These are phyloP conservation scores for Callimorpha dominula DNA, from an alignment of 2,888 invertebrate genomes.

Conservation along the genomic window DNA sequence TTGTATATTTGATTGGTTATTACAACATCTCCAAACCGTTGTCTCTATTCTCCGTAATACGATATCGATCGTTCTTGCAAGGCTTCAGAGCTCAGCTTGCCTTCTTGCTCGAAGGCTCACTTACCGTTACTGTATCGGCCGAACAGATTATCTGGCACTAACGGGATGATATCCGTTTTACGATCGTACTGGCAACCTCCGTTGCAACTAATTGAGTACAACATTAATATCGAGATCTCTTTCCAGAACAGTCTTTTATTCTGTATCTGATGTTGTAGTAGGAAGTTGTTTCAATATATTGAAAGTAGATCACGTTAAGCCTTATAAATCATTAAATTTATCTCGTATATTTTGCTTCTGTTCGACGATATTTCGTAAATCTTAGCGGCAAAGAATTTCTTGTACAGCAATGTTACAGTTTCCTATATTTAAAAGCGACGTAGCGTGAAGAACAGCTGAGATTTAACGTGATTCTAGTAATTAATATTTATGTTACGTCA, in stretches of 20 bases:
- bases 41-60: conserved; percentile 68
- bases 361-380: conserved; percentile 43
- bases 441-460: conserved; percentile 56
- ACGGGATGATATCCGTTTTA: conserved; percentile 73
- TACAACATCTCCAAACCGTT: conserved; percentile 45
- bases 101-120: conserved; percentile 62
- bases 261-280: conserved; percentile 18
- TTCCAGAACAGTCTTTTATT: conserved; percentile 20
- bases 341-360: conserved; percentile 40
- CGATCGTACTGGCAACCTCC: conserved; percentile 51
- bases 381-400: conserved; percentile 43
- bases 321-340: conserved; percentile 32
- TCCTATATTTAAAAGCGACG: conserved; percentile 51
- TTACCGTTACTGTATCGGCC: conserved; percentile 72
- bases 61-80: conserved; percentile 79
- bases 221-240: conserved; percentile 31
- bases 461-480: conserved; percentile 55
- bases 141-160: conserved; percentile 73
- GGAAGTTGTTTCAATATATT: conserved; percentile 29
- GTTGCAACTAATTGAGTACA: conserved; percentile 50
- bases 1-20: conserved; percentile 37
- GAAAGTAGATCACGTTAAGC: conserved; percentile 41
- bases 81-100: conserved; percentile 71
- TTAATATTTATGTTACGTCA: conserved; percentile 50
- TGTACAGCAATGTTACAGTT: conserved; percentile 48